Conservation (phyloP, 2,113 vertebrate genomes). For the Microcebus ravelobensis region DNA sequence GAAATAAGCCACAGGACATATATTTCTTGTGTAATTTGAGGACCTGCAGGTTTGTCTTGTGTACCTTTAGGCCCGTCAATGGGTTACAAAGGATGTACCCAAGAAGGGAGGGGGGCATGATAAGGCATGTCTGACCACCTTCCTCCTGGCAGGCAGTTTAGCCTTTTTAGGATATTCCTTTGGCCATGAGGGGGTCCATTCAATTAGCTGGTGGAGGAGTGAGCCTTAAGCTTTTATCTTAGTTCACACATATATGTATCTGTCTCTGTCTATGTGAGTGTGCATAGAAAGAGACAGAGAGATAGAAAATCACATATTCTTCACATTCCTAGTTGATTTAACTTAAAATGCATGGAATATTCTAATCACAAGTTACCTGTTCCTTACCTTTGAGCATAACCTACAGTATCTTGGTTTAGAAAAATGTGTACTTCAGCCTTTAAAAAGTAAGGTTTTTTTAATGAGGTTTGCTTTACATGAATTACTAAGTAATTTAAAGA, state of each 20-base stretch:
- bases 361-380: neutral
- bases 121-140: too few species aligned
- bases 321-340: neutral
- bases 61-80: too few species aligned
- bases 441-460: neutral
- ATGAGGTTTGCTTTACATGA: neutral
- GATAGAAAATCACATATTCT: neutral
- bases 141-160: too few species aligned
- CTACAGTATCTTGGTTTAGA: neutral
- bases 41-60: too few species aligned
- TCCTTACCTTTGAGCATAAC: constrained; percentile 32
- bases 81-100: too few species aligned
- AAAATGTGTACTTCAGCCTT: neutral
- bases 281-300: neutral
- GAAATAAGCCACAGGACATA: too few species aligned
- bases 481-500: neutral
- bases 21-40: too few species aligned
- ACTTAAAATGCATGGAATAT: constrained; percentile 5
- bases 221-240: too few species aligned
- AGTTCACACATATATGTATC: neutral
- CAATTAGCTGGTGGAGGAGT: too few species aligned
- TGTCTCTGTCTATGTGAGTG: neutral
- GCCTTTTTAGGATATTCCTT: too few species aligned
- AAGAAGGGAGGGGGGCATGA: too few species aligned
- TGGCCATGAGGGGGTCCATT: too few species aligned